These are phyloP conservation scores for Maniola hyperantus DNA, from an alignment of 2,888 invertebrate genomes.

Conservation along the genomic window DNA sequence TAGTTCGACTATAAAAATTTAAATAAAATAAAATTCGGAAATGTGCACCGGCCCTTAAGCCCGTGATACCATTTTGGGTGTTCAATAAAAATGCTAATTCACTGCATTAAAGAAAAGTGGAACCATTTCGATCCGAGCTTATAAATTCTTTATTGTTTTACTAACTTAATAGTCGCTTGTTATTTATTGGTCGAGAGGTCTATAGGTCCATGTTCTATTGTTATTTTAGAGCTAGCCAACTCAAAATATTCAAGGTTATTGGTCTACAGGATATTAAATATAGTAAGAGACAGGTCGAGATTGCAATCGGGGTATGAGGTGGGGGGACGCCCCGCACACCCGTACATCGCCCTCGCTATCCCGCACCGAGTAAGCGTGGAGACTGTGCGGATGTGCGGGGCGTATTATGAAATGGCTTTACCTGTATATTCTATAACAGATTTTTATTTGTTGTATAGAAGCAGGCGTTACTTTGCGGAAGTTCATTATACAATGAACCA, in stretches of 20 bases:
- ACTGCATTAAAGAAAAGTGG: slow-evolving; percentile 25
- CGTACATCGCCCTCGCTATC: no score
- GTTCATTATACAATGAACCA: no score
- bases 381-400: no score
- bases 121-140: slow-evolving; percentile 18
- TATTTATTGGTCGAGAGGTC: slow-evolving; percentile 15
- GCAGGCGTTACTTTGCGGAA: no score
- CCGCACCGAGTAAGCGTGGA: no score
- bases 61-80: slow-evolving; percentile 20
- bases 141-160: slow-evolving; percentile 11
- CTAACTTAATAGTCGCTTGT: slow-evolving; percentile 5
- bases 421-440: no score
- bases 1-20: not conserved
- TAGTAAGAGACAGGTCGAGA: no score
- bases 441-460: no score
- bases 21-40: not conserved
- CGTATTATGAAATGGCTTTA: no score
- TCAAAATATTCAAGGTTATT: not conserved
- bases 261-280: no score
- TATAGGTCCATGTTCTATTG: slow-evolving; percentile 4
- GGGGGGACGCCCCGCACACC: no score
- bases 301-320: no score
- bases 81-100: slow-evolving; percentile 21
- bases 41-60: slow-evolving; percentile 15
- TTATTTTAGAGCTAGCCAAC: not conserved